Evolutionary conservation across 2,888 invertebrate species (phyloP), one percentile per base, ranked within the genome.

Genomic region (Tetranychus truncatus): DNA sequence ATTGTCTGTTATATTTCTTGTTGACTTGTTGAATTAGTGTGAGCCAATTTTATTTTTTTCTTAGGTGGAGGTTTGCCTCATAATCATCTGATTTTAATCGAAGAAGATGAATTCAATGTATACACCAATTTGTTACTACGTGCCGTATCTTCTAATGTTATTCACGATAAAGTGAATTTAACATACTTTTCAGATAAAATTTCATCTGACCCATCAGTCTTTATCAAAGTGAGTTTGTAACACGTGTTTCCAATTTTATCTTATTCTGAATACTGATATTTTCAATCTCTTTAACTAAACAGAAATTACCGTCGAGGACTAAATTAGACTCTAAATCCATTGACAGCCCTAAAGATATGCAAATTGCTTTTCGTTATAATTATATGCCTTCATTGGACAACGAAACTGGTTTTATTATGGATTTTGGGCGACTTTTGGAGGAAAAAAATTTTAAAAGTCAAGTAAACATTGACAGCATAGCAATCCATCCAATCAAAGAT

Each of bases 321-420:
- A 24, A 69, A 69, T 18, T 21, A 6, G 69, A 69, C 11, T 24
- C n/a, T 11, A 69, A 20, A 7, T 11, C 20, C 2, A 18, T 24
- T 21, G 69, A 18, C 8, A 21, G 55, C 9, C 55, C 55, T 15
- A 55, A 55, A 15, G 55, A 69, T 21, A 69, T 69, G 69, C 21
- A 69, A 24, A 69, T 69, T 20, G 69, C 69, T 24, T 69, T 69
- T 21, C 69, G 69, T 24, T 69, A 69, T 24, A 69, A 69, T 69
- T 21, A 69, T 69, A 69, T 69, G 69, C 69, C 69, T 24, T 69
- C 69, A 8, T 24, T 69, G 6, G 21, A 69, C 6, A 24, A 20
- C 20, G 34, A 69, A 69, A 69, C 55, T 55, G 55, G 55, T 15
- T 15, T 55, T 55, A 55, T 55, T 15, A 55, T 15, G 9, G 55